These are phyloP conservation scores for Apis mellifera DNA, from an alignment of 1,140 invertebrate species.

Conservation along the genomic window Amel_HAv3.1 CM009936.2:12983001-12983500, in stretches of 20 bases:
- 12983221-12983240: conserved; percentile 98
- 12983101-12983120: conserved; percentile 97
- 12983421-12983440: not conserved
- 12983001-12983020: conserved; percentile 95
- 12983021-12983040: conserved; percentile 88
- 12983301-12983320: not conserved
- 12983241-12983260: conserved; percentile 94
- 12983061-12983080: conserved; percentile 93
- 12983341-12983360: not conserved
- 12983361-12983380: too few relatives aligned
- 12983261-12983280: conserved; percentile 68
- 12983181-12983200: conserved; percentile 96
- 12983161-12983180: conserved; percentile 94
- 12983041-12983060: conserved; percentile 97
- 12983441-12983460: not conserved
- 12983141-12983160: conserved; percentile 95
- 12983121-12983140: conserved; percentile 96
- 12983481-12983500: not conserved
- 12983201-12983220: conserved; percentile 96
- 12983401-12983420: too few relatives aligned
- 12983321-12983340: not conserved
- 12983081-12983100: conserved; percentile 97
- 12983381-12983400: too few relatives aligned
- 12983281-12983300: not conserved
- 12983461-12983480: not conserved